These are phyloP conservation scores for Hypercompe scribonia DNA, from an alignment of 2,888 invertebrate species.

Conservation along the genomic window DNA sequence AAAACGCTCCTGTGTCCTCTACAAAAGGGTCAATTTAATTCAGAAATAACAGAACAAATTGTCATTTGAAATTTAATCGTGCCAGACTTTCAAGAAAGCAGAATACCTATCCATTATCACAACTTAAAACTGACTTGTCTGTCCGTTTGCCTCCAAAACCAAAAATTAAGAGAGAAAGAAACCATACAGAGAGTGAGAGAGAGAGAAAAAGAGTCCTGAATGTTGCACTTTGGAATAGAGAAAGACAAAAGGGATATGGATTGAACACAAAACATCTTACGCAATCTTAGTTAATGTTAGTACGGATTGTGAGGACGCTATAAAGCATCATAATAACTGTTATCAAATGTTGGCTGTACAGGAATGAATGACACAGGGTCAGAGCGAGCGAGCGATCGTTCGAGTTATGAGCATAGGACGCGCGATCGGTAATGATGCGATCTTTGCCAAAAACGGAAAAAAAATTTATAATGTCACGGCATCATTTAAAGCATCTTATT, in stretches of 20 bases:
- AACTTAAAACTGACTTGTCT: no score
- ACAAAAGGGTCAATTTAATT: no score
- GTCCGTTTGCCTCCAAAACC: no score
- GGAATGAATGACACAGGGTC: slow-evolving; percentile 53
- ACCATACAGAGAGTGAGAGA: neutral
- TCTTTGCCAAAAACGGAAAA: neutral
- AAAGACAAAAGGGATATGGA: neutral
- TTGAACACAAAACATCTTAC: slow-evolving; percentile 9
- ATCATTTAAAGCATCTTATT: neutral
- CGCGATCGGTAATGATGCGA: slow-evolving; percentile 5
- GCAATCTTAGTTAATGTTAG: slow-evolving; percentile 18
- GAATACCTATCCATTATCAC: no score
- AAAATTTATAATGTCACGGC: neutral
- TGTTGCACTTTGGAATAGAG: neutral
- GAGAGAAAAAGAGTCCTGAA: neutral
- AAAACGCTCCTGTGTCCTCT: no score
- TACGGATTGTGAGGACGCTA: slow-evolving; percentile 44
- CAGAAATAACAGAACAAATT: neutral
- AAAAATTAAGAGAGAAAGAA: neutral
- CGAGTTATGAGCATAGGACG: neutral
- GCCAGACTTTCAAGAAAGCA: no score
- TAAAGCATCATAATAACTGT: slow-evolving; percentile 55
- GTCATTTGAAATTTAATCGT: neutral
- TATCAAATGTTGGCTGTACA: slow-evolving; percentile 57
- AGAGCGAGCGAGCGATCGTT: slow-evolving; percentile 23